Conservation (phyloP, 1,140 invertebrate genomes). For the Protaetia brevitarsis region DNA sequence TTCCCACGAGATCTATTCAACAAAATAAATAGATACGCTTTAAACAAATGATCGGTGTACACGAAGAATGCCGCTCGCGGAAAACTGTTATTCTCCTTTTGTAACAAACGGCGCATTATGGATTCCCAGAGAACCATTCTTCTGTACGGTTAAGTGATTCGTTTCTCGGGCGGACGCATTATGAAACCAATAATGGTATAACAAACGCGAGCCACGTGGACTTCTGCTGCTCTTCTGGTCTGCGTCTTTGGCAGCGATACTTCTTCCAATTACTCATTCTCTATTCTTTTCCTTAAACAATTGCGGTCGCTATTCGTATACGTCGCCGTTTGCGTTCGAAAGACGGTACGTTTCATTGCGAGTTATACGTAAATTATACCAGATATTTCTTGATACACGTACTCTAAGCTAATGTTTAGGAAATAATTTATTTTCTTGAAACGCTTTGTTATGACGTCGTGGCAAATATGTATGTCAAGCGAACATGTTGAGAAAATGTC, state of each 20-base stretch:
- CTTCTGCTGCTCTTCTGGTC: not conserved
- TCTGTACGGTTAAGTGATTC: conserved; percentile 7
- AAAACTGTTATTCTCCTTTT: conserved; percentile 11
- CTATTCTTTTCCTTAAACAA: conserved; percentile 2
- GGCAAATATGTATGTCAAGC: not conserved
- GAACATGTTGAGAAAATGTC: conserved; percentile 1
- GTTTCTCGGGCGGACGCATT: conserved; percentile 6
- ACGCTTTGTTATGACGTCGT: conserved; percentile 1
- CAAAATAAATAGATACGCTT: not conserved
- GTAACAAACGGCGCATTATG: conserved; percentile 15
- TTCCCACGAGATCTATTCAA: not conserved
- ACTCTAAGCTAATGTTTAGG: not conserved
- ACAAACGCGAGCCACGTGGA: conserved; percentile 12
- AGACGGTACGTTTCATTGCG: not conserved
- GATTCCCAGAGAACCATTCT: conserved; percentile 8
- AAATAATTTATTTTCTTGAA: not conserved
- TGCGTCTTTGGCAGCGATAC: conserved; percentile 3
- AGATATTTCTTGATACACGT: too few species aligned
- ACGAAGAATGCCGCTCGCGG: conserved; percentile 8
- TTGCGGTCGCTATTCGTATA: not conserved
- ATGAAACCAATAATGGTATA: conserved; percentile 16
- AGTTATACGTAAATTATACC: too few species aligned
- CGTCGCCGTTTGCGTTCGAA: not conserved
- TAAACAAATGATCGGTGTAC: conserved; percentile 14
- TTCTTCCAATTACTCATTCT: conserved; percentile 15